phyloP scores from a whole-genome alignment of 2,113 vertebrate species.

The Mirounga angustirostris region DNA sequence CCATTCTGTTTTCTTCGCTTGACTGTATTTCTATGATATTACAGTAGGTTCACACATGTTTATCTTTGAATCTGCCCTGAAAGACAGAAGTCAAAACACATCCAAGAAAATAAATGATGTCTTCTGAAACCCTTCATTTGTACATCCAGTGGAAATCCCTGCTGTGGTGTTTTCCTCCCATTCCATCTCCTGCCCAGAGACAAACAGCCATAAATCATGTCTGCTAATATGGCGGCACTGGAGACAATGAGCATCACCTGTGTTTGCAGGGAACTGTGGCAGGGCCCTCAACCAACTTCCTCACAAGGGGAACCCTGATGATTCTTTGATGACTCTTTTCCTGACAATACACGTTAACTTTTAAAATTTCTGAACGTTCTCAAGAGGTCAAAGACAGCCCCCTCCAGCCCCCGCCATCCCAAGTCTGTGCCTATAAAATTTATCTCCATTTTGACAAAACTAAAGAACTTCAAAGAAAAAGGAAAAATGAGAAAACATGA shows the following conservation, averaged over 20 bases:
- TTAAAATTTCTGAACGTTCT: neutral
- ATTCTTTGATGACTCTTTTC: slow-evolving; percentile 48
- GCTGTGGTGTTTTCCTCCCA: neutral
- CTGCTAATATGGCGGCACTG: neutral
- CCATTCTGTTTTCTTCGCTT: neutral
- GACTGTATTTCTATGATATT: neutral
- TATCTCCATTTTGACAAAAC: slow-evolving; percentile 58
- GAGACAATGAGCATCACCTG: neutral
- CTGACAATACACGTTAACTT: neutral
- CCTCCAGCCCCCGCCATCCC: too few relatives aligned
- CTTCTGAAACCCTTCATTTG: slow-evolving; percentile 44
- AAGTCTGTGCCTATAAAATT: neutral
- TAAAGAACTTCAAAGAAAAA: slow-evolving; percentile 46
- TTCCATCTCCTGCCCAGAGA: slow-evolving; percentile 36
- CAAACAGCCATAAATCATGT: slow-evolving; percentile 6
- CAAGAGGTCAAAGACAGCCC: neutral
- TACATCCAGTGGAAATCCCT: slow-evolving; percentile 22
- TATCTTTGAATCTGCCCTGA: slow-evolving; percentile 52
- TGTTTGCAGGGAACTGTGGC: neutral
- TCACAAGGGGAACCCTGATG: neutral
- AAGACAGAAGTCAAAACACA: slow-evolving; percentile 75
- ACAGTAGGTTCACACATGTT: slow-evolving; percentile 35
- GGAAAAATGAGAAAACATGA: neutral
- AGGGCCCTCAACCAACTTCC: neutral
- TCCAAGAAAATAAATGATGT: slow-evolving; percentile 63